Conservation (phyloP, 2,113 vertebrate genomes). For the Manacus vitellinus region DNA sequence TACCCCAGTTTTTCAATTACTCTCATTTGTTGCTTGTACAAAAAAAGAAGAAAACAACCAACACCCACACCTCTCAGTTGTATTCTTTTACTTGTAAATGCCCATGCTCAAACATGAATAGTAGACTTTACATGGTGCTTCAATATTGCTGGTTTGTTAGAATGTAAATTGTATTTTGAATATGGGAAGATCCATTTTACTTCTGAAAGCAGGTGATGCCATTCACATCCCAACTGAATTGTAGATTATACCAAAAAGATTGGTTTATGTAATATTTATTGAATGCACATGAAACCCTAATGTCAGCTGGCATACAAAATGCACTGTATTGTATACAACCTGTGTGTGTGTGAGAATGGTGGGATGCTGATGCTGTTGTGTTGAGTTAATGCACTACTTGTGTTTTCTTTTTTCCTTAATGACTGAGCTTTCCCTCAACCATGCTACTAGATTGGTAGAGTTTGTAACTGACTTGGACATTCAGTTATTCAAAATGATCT, state of each 20-base stretch:
- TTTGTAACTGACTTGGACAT: constrained; percentile 61
- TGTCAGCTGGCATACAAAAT: constrained; percentile 54
- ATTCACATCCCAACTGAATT: constrained; percentile 28
- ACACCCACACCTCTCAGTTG: background rate
- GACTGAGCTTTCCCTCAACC: constrained; percentile 38
- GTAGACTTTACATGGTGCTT: constrained; percentile 34
- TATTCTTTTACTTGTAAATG: constrained; percentile 20
- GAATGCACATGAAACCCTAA: constrained; percentile 49
- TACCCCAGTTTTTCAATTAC: background rate
- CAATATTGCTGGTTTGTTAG: constrained; percentile 33
- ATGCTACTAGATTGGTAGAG: constrained; percentile 43
- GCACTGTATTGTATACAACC: constrained; percentile 60
- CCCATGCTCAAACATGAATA: background rate
- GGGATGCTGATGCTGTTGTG: constrained; percentile 10
- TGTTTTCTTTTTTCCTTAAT: constrained; percentile 33
- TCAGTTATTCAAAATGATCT: constrained; percentile 52
- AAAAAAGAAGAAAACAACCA: background rate
- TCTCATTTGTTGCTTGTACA: constrained; percentile 40
- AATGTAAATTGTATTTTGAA: constrained; percentile 10
- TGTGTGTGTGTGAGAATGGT: background rate
- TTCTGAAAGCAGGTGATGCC: background rate
- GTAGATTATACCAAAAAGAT: constrained; percentile 56
- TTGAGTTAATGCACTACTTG: constrained; percentile 55
- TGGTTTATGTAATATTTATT: constrained; percentile 55
- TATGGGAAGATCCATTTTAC: background rate